These are phyloP conservation scores for Bombus vancouverensis DNA, from an alignment of 1,140 invertebrate genomes.

Conservation along the genomic window DNA sequence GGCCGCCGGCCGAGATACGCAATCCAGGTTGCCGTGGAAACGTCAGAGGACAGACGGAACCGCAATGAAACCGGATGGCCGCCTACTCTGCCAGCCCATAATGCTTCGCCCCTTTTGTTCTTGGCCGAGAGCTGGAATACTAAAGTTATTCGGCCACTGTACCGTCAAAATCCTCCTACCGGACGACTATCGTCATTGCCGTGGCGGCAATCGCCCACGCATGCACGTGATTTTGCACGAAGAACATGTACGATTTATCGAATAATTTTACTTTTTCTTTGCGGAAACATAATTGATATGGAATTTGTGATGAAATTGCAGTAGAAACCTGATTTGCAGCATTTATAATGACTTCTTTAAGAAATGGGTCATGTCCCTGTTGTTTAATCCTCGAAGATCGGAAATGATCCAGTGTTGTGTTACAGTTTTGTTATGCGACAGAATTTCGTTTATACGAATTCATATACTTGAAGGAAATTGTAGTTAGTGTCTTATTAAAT, in stretches of 20 bases:
- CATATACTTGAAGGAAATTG: no score
- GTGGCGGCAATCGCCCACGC: not conserved
- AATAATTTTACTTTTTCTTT: not conserved
- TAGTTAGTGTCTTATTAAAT: no score
- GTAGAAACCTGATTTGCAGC: no score
- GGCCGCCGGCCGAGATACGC: slow-evolving; percentile 70
- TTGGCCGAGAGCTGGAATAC: slow-evolving; percentile 66
- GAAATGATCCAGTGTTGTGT: no score
- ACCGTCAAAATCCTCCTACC: slow-evolving; percentile 45
- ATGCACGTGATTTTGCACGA: not conserved
- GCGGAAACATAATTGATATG: not conserved
- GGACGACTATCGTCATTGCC: not conserved
- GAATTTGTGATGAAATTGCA: not conserved
- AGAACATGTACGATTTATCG: not conserved
- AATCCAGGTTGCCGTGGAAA: slow-evolving; percentile 82
- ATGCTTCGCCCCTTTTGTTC: slow-evolving; percentile 78
- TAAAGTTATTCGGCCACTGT: slow-evolving; percentile 51
- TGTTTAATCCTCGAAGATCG: not conserved
- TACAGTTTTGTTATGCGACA: no score
- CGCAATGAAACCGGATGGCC: slow-evolving; percentile 82
- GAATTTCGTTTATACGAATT: no score
- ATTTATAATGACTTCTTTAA: not conserved
- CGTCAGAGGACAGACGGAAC: slow-evolving; percentile 83
- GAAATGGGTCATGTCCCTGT: no score
- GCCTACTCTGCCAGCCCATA: slow-evolving; percentile 75